Evolutionary conservation across 2,113 vertebrate species (phyloP).

Genomic region (Hydrochoerus hydrochaeris): DNA sequence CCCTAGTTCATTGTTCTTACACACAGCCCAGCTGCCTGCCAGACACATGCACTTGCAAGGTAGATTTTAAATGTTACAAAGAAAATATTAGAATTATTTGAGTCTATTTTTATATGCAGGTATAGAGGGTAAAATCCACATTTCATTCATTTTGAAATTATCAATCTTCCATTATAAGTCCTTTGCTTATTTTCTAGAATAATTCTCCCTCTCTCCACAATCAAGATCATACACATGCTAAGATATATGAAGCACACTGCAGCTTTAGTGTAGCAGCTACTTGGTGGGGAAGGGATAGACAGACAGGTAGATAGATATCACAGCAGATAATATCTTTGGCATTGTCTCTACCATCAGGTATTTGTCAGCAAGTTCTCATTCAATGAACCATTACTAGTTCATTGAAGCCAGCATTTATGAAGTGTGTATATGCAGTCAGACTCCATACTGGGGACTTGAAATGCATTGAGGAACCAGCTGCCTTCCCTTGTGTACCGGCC

Average conservation of each 20-base stretch:
- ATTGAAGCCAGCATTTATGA: neutral
- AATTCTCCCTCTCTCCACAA: neutral
- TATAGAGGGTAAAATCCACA: neutral
- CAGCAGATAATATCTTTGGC: neutral
- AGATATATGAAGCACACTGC: neutral
- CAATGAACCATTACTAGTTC: neutral
- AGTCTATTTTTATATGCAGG: neutral
- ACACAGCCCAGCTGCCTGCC: neutral
- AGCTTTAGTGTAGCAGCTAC: neutral
- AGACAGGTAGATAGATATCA: neutral
- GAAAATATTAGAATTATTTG: neutral
- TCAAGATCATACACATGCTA: neutral
- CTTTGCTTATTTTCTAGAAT: constrained; percentile 10
- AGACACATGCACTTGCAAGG: neutral
- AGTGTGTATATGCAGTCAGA: neutral
- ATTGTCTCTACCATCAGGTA: neutral
- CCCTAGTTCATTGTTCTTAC: neutral
- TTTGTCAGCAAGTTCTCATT: constrained; percentile 29
- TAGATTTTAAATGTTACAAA: constrained; percentile 17
- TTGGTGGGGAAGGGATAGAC: neutral
- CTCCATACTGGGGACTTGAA: neutral
- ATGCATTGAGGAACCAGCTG: neutral
- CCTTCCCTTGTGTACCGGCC: neutral
- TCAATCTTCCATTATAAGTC: neutral
- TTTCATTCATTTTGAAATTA: neutral